phyloP scores from a whole-genome alignment of 1,140 invertebrate genomes.

The Myzus persicae region DNA sequence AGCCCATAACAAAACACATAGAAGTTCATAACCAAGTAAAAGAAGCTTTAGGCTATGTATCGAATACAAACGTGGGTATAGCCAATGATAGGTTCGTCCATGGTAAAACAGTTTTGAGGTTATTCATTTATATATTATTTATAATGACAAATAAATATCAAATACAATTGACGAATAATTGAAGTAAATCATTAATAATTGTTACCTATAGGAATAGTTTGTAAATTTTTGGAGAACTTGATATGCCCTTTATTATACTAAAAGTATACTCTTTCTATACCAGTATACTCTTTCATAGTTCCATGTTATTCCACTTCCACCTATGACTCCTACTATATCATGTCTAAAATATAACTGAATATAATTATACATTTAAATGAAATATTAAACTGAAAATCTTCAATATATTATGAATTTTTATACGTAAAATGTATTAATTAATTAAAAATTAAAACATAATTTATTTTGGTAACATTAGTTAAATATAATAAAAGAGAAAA shows the following conservation, averaged over 20 bases:
- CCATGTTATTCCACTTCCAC: not conserved
- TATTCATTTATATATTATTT: not conserved
- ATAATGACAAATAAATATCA: not conserved
- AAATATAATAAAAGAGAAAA: not conserved
- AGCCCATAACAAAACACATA: not conserved
- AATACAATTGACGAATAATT: not conserved
- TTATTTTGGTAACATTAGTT: slow-evolving; percentile 7
- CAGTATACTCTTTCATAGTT: not conserved
- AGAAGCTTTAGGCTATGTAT: not conserved
- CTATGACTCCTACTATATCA: not conserved
- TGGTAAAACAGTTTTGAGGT: not conserved
- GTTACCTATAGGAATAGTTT: not conserved
- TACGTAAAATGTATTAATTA: not conserved
- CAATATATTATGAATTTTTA: not conserved
- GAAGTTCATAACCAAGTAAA: not conserved
- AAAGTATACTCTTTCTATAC: not conserved
- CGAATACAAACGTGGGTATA: not conserved
- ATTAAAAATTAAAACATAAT: not conserved
- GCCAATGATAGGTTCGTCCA: not conserved
- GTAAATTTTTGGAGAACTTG: not conserved
- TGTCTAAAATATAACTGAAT: not conserved
- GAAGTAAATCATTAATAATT: not conserved
- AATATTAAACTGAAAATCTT: not conserved
- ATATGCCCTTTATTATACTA: not conserved
- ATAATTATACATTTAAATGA: not conserved